Conservation (phyloP, 1,140 invertebrate genomes). For the Ceratitis capitata region DNA sequence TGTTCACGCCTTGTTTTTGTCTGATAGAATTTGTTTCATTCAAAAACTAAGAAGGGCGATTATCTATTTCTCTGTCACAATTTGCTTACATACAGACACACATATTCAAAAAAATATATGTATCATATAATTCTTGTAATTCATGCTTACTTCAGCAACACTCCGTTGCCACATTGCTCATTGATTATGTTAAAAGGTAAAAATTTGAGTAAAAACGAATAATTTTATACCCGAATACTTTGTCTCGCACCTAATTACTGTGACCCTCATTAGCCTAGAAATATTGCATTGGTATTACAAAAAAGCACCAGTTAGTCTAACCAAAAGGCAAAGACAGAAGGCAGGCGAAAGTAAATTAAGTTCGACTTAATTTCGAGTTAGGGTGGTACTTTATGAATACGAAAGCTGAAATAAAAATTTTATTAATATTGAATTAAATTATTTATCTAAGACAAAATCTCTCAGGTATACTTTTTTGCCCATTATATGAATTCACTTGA, state of each 20-base stretch:
- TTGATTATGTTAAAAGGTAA: neutral
- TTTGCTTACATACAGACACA: neutral
- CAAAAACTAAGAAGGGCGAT: neutral
- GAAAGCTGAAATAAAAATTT: too few relatives aligned
- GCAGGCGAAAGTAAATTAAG: neutral
- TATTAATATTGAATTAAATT: too few relatives aligned
- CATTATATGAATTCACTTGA: too few relatives aligned
- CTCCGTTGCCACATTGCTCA: neutral
- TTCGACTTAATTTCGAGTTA: neutral
- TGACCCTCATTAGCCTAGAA: slow-evolving; percentile 37
- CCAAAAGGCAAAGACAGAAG: neutral
- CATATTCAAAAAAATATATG: neutral
- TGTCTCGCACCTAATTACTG: slow-evolving; percentile 37
- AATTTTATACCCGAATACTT: neutral
- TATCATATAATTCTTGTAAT: neutral
- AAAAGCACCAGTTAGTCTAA: neutral
- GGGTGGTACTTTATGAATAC: neutral
- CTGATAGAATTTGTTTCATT: neutral
- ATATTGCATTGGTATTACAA: neutral
- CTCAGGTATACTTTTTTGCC: too few relatives aligned
- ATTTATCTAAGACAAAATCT: too few relatives aligned
- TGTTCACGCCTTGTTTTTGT: neutral
- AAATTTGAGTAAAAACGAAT: neutral
- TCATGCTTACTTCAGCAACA: neutral
- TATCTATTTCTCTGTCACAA: neutral